Evolutionary conservation across 2,888 invertebrate genomes (phyloP), one percentile per base, ranked within the genome.

Genomic region (Tortricodes alternella): DNA sequence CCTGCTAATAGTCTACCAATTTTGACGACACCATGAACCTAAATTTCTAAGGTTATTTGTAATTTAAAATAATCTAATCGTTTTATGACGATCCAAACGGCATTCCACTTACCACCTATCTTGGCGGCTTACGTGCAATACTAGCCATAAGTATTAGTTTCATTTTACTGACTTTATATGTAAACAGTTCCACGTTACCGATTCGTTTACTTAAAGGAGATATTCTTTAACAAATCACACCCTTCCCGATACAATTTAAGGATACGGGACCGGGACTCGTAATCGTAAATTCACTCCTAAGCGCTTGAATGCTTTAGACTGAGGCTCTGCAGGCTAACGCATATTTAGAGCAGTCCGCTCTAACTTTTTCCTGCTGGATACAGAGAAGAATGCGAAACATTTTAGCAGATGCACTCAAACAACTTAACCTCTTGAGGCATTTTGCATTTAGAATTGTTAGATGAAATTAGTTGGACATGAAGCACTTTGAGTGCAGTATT

Each of bases 211-310:
- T 65, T 67, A 67, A 66, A 62, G 67, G 73, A 72, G 65, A 71
- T 71, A 66, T 73, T 70, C 68, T 67, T 67, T 62, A 70, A 65
- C 62, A 62, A 73, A 72, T 71, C 50, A 59, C 59, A 44, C 44
- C 65, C 69, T 68, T 62, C 66, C 68, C 68, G 68, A 73, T 70
- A 71, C 71, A 73, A 72, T 80, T 78, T 73, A 65, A 64, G 59
- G 70, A 71, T 74, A 74, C 70, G 67, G 69, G 61, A 58, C 67
- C 62, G 71, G 61, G 68, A 73, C 71, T 75, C 74, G 70, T 77
- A 75, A 76, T 75, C 74, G 73, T 78, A 76, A 80, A 79, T 80
- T 81, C 70, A 68, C 72, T 72, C 62, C 62, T 73, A 79, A 81
- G 74, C 76, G 67, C 57, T 61, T 63, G 66, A 70, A 73, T 73